Evolutionary conservation across 2,888 invertebrate species (phyloP), one percentile per base, ranked within the genome.

Genomic region (Heteromurus nitidus): DNA sequence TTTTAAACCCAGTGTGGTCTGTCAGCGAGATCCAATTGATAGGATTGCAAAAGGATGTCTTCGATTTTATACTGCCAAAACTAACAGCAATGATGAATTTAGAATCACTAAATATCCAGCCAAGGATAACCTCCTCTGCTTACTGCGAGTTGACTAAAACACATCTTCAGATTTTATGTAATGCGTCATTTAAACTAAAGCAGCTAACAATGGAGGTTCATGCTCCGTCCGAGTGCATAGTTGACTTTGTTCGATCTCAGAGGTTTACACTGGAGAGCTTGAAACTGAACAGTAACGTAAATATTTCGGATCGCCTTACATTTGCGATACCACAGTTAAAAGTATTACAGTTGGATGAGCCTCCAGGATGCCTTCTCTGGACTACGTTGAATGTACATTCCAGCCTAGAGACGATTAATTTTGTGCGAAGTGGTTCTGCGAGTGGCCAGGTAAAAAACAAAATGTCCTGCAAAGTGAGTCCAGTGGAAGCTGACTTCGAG

Each of bases 151-250:
- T 83, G n/a, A 70, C 47, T 5, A 74, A 62, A 74, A 83, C 80
- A 5, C 82, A 83, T 50, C 28, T 83, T 22, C 82, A 83, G 55
- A 83, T 83, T 28, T 22, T 83, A 20, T 62, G 80, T 24, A 83
- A 83, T 31, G 50, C 82, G 24, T 75, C 82, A 1, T 83, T 83
- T 28, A 79, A 73, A 53, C 55, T 83, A 22, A 80, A 44, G 22
- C 31, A 69, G 11, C 20, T 80, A 0, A 22, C 69, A 13, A 36
- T 83, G 72, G 73, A 65, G 24, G 20, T 75, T 1, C 53, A 75
- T 53, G 75, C 64, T 1, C 82, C 82, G 2, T 47, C 80, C n/a
- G 82, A 83, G 30, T 64, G 70, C 9, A 53, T 80, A 16, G 73
- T 69, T 1, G 80, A 83, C 5, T 80, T 83, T 60, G 55, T 83